Percentiles rank a stretch among this genome's conserved stretches.
Conservation (phyloP, 2,888 invertebrate genomes). For the Rotaria socialis region DNA sequence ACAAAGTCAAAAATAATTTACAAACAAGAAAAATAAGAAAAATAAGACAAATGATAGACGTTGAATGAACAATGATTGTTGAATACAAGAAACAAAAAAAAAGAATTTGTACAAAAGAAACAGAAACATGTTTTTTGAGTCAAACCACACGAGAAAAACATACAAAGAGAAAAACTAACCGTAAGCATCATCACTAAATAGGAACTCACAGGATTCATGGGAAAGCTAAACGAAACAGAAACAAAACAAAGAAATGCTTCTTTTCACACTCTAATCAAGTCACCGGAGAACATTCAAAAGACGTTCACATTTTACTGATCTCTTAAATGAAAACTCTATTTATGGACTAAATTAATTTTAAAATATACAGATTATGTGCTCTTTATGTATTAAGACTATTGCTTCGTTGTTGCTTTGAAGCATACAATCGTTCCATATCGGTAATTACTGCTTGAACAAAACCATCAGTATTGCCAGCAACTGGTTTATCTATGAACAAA, state of each 20-base stretch:
- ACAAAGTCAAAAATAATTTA: not conserved
- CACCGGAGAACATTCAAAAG: slow-evolving; percentile 20
- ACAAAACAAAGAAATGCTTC: not conserved
- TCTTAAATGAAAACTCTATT: not conserved
- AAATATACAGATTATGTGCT: not conserved
- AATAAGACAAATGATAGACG: not conserved
- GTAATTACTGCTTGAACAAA: slow-evolving; percentile 42
- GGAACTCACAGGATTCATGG: not conserved
- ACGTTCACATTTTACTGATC: not conserved
- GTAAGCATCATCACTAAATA: not conserved
- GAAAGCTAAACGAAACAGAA: not conserved
- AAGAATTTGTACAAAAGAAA: not conserved
- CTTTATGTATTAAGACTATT: not conserved
- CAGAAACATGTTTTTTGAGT: not conserved
- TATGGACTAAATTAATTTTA: not conserved
- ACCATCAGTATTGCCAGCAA: slow-evolving; percentile 45
- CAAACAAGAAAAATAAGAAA: not conserved
- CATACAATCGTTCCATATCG: slow-evolving; percentile 12
- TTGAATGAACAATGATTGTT: not conserved
- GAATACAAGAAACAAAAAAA: not conserved
- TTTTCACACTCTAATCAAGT: not conserved
- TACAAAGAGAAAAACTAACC: not conserved
- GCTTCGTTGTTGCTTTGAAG: slow-evolving; percentile 10
- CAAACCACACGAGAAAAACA: not conserved
- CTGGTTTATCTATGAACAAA: not conserved